Evolutionary conservation across 2,888 invertebrate species (phyloP), one percentile per base, ranked within the genome.

Genomic region (Andrena bicolor): DNA sequence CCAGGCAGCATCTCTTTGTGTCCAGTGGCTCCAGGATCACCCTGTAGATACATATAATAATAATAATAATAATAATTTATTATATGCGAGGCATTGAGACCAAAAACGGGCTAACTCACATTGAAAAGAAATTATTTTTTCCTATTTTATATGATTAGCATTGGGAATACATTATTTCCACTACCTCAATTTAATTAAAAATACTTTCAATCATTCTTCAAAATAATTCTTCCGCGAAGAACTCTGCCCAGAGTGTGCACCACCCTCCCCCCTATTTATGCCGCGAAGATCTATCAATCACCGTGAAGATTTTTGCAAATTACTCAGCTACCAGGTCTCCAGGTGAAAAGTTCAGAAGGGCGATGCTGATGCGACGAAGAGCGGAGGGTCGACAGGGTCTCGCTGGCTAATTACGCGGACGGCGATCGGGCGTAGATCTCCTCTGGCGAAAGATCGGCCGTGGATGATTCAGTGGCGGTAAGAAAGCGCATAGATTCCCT

Each of bases 401-500:
- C 51, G 13, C 28, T 58, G 51, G 61, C 28, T 61, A 73, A 73
- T 64, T 72, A 72, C 35, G 35, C 35, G 63, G 16, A 26, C 26
- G 8, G 16, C 2, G 49, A 30, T 16, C 16, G 20, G 20, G 26
- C 23, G 20, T 69, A 69, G 71, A 72, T 77, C 71, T n/a, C 10
- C 26, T 20, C 13, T 5, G 10, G 49, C 23, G 28, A 28, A 32
- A 63, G 53, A 64, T 72, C 23, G 51, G 30, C 68, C 7, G 58
- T 1, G 58, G 6, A 61, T 53, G 76, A 73, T 82, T 53, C 23
- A 35, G 49, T 60, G 61, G 30, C 61, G 41, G 61, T 56, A 71
- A 71, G 69, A 76, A 84, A 76, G 82, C 79, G 60, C 83, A 76
- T 88, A 80, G 88, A 85, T 84, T 86, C 87, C 88, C 91, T 83